Conservation (phyloP, 2,888 invertebrate genomes). For the Eupeodes luniger region DNA sequence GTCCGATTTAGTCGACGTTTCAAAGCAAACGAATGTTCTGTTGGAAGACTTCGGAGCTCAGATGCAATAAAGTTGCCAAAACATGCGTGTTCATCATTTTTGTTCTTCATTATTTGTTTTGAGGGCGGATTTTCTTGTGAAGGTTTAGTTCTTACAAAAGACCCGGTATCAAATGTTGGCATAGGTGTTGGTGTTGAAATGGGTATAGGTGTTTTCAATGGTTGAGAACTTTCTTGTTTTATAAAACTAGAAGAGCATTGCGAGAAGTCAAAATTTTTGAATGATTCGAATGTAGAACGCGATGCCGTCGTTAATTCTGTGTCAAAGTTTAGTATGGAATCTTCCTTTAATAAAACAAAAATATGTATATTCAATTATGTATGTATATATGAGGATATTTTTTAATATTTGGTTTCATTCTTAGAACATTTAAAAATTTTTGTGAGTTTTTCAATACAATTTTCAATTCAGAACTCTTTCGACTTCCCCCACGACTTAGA, state of each 20-base stretch:
- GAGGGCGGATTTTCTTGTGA: background rate
- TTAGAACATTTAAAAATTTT: no score
- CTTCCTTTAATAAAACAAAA: background rate
- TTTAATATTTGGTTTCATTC: no score
- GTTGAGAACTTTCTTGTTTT: slow-evolving; percentile 9
- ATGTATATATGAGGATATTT: no score
- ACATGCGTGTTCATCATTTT: slow-evolving; percentile 35
- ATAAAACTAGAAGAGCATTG: background rate
- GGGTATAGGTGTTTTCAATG: background rate
- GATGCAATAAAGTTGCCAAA: slow-evolving; percentile 41
- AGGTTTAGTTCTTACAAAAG: background rate
- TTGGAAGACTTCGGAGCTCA: slow-evolving; percentile 24
- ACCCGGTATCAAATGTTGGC: background rate
- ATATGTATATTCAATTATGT: no score
- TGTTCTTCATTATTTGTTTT: background rate
- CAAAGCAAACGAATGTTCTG: slow-evolving; percentile 24
- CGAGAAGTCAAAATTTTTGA: background rate
- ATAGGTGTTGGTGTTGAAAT: background rate
- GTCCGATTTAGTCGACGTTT: slow-evolving; percentile 42
- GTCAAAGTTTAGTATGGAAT: slow-evolving; percentile 3
- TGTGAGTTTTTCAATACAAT: no score
- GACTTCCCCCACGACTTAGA: no score
- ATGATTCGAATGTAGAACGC: background rate
- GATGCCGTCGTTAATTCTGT: background rate
- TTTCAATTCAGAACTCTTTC: no score